Conservation (phyloP, 2,797 vertebrate species). For the Sardinella longiceps region DNA sequence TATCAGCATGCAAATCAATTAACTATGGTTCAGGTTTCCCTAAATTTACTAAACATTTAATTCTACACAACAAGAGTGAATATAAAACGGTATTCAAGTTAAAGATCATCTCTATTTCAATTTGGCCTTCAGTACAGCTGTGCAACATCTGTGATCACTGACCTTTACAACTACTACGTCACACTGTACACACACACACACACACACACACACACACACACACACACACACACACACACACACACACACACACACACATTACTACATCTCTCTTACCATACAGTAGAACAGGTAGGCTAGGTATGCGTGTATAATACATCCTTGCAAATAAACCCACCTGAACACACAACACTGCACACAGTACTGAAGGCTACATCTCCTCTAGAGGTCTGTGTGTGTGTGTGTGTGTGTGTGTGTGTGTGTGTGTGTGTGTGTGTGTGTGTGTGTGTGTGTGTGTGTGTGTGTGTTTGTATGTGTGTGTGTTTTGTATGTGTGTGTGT, state of each 20-base stretch:
- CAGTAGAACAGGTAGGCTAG: background rate
- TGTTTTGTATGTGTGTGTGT: too few relatives aligned
- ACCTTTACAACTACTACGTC: background rate
- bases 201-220: background rate
- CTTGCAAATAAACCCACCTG: too few relatives aligned
- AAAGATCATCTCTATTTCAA: background rate
- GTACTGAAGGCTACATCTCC: too few relatives aligned
- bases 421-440: slow-evolving; percentile 13
- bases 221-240: background rate
- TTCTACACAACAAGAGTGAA: too few relatives aligned
- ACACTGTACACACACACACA: background rate
- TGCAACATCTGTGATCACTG: background rate
- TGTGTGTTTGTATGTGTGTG: background rate
- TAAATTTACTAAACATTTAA: too few relatives aligned
- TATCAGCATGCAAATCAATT: too few relatives aligned
- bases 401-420: background rate
- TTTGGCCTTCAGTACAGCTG: background rate
- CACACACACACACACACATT: background rate
- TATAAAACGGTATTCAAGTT: background rate
- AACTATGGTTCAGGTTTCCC: too few relatives aligned
- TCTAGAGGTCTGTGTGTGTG: background rate
- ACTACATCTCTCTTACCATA: background rate
- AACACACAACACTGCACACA: too few relatives aligned
- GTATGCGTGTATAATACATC: background rate
- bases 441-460: slow-evolving; percentile 1